Conservation (phyloP, 2,797 vertebrate genomes). For the Sebastes matsubarae region DNA sequence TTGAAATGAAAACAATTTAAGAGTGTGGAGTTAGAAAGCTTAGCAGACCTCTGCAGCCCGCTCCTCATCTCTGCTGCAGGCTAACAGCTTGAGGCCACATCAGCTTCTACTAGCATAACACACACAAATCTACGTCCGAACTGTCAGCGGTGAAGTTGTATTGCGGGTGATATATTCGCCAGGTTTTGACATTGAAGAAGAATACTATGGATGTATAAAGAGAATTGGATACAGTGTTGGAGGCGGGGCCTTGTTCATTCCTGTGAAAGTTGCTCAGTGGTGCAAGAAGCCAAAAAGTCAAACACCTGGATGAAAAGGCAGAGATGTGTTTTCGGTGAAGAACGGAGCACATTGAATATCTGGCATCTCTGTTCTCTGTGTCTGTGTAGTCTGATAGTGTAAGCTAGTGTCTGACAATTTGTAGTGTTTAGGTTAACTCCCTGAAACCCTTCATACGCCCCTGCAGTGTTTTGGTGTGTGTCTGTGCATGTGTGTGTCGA, state of each 20-base stretch:
- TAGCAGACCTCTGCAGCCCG: too few species aligned
- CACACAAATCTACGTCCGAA: background rate
- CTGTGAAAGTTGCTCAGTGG: too few species aligned
- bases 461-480: background rate
- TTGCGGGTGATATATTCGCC: too few species aligned
- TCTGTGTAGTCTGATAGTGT: constrained; percentile 11
- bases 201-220: too few species aligned
- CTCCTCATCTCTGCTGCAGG: background rate
- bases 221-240: too few species aligned
- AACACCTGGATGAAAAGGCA: background rate
- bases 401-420: constrained; percentile 18
- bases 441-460: constrained; percentile 12
- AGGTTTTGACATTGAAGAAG: too few species aligned
- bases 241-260: too few species aligned
- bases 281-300: too few species aligned
- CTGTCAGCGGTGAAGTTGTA: too few species aligned
- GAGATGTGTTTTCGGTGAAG: background rate
- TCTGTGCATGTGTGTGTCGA: background rate
- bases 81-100: background rate
- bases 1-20: background rate
- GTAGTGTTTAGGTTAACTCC: constrained; percentile 46
- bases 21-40: too few species aligned
- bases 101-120: background rate
- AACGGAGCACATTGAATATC: background rate
- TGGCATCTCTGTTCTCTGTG: background rate